These are phyloP conservation scores for Chitala chitala DNA, from an alignment of 2,113 vertebrate genomes.

Conservation along the genomic window DNA sequence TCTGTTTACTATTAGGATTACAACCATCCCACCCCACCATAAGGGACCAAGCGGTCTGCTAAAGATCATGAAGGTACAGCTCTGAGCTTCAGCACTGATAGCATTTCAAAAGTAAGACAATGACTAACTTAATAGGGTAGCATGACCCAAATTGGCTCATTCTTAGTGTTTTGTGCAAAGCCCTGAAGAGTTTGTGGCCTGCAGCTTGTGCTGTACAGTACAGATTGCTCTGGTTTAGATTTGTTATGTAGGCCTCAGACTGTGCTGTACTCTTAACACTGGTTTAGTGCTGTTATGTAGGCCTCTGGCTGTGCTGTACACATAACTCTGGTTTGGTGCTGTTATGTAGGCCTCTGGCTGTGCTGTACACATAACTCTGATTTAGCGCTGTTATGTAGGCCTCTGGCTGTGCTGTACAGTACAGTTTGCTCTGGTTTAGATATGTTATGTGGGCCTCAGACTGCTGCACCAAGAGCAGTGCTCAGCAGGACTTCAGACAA, in stretches of 20 bases:
- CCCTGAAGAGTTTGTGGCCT: background rate
- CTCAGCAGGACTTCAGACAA: no score
- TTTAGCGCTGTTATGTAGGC: background rate
- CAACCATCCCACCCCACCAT: background rate
- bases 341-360: background rate
- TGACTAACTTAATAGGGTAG: background rate
- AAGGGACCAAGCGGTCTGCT: background rate
- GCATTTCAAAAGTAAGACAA: background rate
- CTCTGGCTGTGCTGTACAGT: background rate
- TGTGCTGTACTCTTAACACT: no score
- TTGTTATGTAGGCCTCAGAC: background rate
- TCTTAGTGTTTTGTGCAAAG: background rate
- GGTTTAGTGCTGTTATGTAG: background rate
- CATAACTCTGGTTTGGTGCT: no score
- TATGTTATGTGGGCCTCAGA: background rate
- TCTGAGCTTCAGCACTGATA: background rate
- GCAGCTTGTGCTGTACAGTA: background rate
- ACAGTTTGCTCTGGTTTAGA: background rate
- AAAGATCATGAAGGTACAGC: background rate
- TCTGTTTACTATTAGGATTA: background rate
- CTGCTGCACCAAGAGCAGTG: no score
- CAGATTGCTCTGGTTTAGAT: background rate
- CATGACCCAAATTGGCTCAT: background rate
- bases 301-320: background rate
- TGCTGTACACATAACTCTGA: background rate